Conservation (phyloP, 2,888 invertebrate genomes). For the Cantharis nigra region DNA sequence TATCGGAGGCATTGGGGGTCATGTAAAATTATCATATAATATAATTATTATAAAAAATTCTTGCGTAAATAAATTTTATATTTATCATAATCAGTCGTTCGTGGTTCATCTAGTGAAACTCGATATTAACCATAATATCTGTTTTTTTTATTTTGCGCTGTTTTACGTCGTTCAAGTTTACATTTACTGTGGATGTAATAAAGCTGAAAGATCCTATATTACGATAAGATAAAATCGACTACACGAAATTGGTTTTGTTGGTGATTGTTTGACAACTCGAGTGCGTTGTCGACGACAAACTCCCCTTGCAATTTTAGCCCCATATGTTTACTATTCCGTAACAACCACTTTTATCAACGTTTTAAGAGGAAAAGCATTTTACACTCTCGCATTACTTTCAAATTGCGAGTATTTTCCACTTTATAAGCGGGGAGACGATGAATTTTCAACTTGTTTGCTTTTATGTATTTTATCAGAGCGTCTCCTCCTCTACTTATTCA, state of each 20-base stretch:
- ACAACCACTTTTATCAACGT: constrained; percentile 8
- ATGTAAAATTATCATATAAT: background rate
- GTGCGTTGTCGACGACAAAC: background rate
- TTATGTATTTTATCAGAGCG: background rate
- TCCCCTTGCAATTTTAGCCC: background rate
- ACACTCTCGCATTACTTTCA: constrained; percentile 6
- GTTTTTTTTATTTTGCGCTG: too few relatives aligned
- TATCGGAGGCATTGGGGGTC: background rate
- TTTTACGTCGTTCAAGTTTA: background rate
- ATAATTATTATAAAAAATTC: background rate
- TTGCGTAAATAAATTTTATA: background rate
- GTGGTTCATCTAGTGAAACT: too few relatives aligned
- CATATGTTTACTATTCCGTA: constrained; percentile 3
- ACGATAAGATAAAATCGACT: background rate
- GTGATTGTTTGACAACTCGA: background rate
- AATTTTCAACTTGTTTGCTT: background rate
- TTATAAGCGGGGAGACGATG: background rate
- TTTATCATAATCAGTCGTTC: background rate
- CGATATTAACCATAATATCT: too few relatives aligned
- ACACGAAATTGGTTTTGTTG: background rate
- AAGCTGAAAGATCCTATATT: background rate
- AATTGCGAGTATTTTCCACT: background rate
- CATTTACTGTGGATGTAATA: background rate
- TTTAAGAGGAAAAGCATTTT: background rate
- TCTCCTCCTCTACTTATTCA: background rate